These are phyloP conservation scores for Neodon shergylaensis DNA, from an alignment of 2,113 vertebrate genomes.

Conservation along the genomic window DNA sequence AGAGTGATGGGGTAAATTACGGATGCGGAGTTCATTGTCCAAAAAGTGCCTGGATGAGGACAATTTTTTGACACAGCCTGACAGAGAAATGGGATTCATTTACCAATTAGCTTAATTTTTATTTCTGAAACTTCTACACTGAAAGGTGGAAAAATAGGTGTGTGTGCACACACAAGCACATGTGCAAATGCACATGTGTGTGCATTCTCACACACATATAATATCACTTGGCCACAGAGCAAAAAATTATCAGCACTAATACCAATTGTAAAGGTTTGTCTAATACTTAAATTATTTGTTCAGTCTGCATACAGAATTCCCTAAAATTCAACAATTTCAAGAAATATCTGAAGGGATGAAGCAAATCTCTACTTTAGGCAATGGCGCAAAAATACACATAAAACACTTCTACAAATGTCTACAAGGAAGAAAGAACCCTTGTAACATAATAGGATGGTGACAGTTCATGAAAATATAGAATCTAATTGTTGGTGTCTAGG, in stretches of 20 bases:
- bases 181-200: too few species aligned
- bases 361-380: not conserved
- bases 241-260: not conserved
- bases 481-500: not conserved
- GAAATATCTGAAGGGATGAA: not conserved
- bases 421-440: not conserved
- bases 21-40: not conserved
- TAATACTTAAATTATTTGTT: not conserved
- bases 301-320: not conserved
- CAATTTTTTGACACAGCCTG: not conserved
- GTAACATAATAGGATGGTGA: not conserved
- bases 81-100: not conserved
- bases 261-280: not conserved
- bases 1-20: not conserved
- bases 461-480: slow-evolving; percentile 31
- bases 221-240: not conserved
- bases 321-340: not conserved
- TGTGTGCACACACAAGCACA: not conserved
- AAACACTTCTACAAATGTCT: not conserved
- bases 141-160: not conserved
- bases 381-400: not conserved
- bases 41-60: not conserved
- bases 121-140: not conserved
- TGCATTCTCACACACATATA: not conserved
- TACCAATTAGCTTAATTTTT: not conserved